A percentile compares a stretch with the other conserved stretches of the same genome.
Conservation (phyloP, 53 echinoderm and acorn worm species). For the Antedon mediterranea region DNA sequence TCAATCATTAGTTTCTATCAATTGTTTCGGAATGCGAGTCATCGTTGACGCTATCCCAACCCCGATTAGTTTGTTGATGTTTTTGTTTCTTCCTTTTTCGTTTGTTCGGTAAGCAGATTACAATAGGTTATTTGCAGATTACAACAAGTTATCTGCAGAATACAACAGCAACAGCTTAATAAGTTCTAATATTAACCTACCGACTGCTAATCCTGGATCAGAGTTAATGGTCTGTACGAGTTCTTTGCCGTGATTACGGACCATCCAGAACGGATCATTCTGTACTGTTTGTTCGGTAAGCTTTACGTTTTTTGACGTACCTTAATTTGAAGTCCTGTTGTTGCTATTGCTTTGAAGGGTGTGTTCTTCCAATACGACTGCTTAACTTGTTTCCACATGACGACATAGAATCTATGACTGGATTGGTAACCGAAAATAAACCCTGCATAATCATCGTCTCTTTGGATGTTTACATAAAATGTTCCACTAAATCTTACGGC, state of each 20-base stretch:
- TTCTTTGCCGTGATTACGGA: conserved; percentile 79
- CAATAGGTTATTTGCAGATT: too few relatives aligned
- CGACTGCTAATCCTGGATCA: conserved; percentile 85
- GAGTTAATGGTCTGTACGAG: conserved; percentile 87
- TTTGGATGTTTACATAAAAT: conserved; percentile 88
- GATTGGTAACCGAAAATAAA: conserved; percentile 99
- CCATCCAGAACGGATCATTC: conserved; percentile 91
- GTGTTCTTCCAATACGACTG: conserved; percentile 73
- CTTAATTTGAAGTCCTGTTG: conserved; percentile 94
- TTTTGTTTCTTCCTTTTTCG: too few relatives aligned
- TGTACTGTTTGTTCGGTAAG: too few relatives aligned
- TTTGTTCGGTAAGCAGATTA: too few relatives aligned
- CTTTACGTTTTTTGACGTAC: conserved; percentile 12
- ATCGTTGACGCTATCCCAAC: too few relatives aligned
- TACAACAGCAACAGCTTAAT: too few relatives aligned
- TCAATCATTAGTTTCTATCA: too few relatives aligned
- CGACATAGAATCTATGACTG: conserved; percentile 81
- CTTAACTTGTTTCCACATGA: conserved; percentile 97
- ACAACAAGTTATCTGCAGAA: too few relatives aligned
- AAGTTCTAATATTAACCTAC: conserved; percentile 25
- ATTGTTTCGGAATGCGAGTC: too few relatives aligned
- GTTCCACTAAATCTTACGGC: conserved; percentile 88
- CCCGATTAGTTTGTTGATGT: too few relatives aligned
- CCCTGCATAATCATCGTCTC: conserved; percentile 94
- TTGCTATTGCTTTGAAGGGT: conserved; percentile 65